Evolutionary conservation across 2,888 invertebrate species (phyloP), one percentile per base, ranked within the genome.

Genomic region (Rhagonycha lutea): DNA sequence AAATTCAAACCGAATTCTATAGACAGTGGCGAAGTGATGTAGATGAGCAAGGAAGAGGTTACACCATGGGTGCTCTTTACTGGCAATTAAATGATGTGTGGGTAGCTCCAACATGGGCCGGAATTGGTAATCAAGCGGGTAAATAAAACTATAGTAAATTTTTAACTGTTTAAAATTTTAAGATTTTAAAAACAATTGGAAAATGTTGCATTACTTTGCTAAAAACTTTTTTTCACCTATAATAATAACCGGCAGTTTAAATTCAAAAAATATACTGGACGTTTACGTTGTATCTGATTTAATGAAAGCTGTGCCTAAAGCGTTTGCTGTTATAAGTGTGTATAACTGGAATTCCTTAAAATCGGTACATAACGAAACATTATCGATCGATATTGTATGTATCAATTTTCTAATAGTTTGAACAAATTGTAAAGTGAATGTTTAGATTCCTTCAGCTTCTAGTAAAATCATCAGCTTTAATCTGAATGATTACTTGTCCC

Each of bases 61-160:
- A 89, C 77, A 99, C 98, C 0, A 98, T 98, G 97, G 99, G 99
- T 0, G 97, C 98, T 0, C 89, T 99, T 70, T 99, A 98, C 87
- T 99, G 99, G 99, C 99, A 99, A 87, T 88, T 99, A 11, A 98
- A 99, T 86, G 98, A 99, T 86, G 95, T 98, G 29, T 99, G 99
- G 99, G 95, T 96, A 83, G 98, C 96, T 0, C 98, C 98, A 0
- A 95, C 98, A 0, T 99, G 99, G 99, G 93, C 97, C 7, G 92
- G 96, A 29, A 95, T 98, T 79, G 96, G 96, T 92, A 69, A n/a
- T 28, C 60, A 68, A n/a, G 7, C 9, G n/a, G 47, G 47, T 26
- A 26, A 62, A 69, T 1, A 29, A n/a, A n/a, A n/a, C 47, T 47
- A 7, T 7, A 32, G 12, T 5, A 32, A 12, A 12, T 0, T 29